These are phyloP conservation scores for Eupithecia centaureata DNA, from an alignment of 2,888 invertebrate genomes.

Conservation along the genomic window DNA sequence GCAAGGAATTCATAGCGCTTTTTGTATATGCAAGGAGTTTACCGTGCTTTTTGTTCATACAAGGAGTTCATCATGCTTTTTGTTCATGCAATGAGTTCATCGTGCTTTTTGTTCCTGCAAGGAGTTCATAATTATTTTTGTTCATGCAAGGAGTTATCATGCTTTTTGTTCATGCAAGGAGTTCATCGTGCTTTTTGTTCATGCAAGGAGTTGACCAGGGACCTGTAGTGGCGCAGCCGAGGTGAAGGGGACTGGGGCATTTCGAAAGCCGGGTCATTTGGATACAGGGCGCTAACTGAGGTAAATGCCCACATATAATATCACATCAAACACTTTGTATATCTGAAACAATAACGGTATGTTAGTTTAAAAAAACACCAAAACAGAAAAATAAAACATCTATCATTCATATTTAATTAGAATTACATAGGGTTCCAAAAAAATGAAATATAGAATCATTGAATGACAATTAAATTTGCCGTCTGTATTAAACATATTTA, in stretches of 20 bases:
- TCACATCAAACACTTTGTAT: constrained; percentile 82
- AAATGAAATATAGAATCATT: background rate
- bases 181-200: constrained; percentile 55
- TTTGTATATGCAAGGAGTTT: background rate
- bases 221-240: constrained; percentile 92
- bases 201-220: constrained; percentile 73
- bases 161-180: constrained; percentile 48
- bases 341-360: constrained; percentile 77
- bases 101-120: background rate
- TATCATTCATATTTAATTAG: background rate
- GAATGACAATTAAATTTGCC: background rate
- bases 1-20: background rate
- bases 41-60: constrained; percentile 23
- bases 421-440: background rate
- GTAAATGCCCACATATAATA: constrained; percentile 75
- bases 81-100: background rate
- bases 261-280: constrained; percentile 88
- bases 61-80: constrained; percentile 58
- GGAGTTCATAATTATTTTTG: background rate
- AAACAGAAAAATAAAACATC: background rate
- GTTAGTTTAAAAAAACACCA: constrained; percentile 32
- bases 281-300: constrained; percentile 76
- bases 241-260: constrained; percentile 88
- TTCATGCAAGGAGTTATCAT: background rate
- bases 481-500: background rate